Evolutionary conservation across 2,113 vertebrate genomes (phyloP).

Genomic region (Dipodomys spectabilis): DNA sequence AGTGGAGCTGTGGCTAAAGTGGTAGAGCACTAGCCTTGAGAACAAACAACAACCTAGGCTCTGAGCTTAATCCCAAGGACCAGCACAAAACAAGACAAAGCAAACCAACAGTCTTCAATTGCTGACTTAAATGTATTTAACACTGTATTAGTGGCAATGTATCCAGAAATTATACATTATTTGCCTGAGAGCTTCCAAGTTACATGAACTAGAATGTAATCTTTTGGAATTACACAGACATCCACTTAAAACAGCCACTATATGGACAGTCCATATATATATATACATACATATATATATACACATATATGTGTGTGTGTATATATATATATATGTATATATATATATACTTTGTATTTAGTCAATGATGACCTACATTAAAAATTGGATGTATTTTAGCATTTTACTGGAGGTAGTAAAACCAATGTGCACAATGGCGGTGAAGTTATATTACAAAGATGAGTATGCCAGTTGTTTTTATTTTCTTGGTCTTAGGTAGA

Average conservation of each 20-base stretch:
- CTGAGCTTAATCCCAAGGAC: too few relatives aligned
- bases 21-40: background rate
- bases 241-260: conserved; percentile 18
- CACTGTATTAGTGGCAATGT: background rate
- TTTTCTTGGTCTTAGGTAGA: conserved; percentile 51
- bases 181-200: conserved; percentile 16
- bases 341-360: conserved; percentile 25
- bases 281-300: background rate
- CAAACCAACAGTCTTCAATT: conserved; percentile 12
- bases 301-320: background rate
- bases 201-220: background rate
- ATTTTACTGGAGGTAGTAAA: conserved; percentile 45
- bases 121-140: conserved; percentile 21
- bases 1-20: background rate
- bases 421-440: background rate
- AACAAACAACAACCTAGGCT: too few relatives aligned
- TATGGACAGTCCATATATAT: background rate
- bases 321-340: too few relatives aligned
- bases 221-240: conserved; percentile 55
- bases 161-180: background rate
- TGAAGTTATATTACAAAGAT: conserved; percentile 6
- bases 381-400: conserved; percentile 24
- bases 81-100: background rate
- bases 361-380: background rate
- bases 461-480: background rate